Base-by-base conservation (phyloP, 1,140 invertebrate genomes). In the Pseudomyrmex pallidus region DNA sequence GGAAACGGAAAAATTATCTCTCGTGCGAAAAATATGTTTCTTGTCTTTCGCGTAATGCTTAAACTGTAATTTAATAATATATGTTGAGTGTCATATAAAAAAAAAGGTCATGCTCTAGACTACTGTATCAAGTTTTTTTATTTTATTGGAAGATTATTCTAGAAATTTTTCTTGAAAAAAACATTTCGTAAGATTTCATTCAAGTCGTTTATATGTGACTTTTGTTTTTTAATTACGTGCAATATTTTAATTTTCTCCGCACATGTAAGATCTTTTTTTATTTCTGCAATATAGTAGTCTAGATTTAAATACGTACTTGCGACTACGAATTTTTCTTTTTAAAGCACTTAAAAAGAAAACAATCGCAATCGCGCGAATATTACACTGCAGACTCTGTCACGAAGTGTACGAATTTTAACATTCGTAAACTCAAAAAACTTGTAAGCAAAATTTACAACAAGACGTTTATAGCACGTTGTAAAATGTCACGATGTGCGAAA, bases 11-110 rank as follows among this genome's bases (percentile, higher is more conserved):
- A 76, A 76, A 78, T 22, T 35, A 70, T 10, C 46, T 78, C 52
- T 44, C 20, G 15, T 74, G n/a, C 20, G 20, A 78, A 78, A 78
- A 78, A 78, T 68, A 56, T 61, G 57, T 59, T 59, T 78, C 17
- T 78, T 35, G 44, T 57, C 8, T 68, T 66, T 56, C 64, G 5
- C 64, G 5, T 68, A 72, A 72, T 66, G n/a, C 5, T 48, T 59
- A 72, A 70, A 59, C 52, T 78, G 76, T 68, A 68, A 70, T 70
- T 70, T 48, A 68, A 78, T 70, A 59, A 70, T 68, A 35, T 46
- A 59, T 48, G 44, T 78, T 78, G 59, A 59, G 2, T 48, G 25
- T 25, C 15, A 48, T 68, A 57, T 22, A 22, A 46, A 2, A 57
- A 70, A 22, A n/a, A 50, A n/a, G n/a, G 59, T 57, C 56, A 10